A percentile compares a stretch with the other conserved stretches of the same genome.
Conservation (phyloP, 2,888 invertebrate species). For the Drosophila siamana region DNA sequence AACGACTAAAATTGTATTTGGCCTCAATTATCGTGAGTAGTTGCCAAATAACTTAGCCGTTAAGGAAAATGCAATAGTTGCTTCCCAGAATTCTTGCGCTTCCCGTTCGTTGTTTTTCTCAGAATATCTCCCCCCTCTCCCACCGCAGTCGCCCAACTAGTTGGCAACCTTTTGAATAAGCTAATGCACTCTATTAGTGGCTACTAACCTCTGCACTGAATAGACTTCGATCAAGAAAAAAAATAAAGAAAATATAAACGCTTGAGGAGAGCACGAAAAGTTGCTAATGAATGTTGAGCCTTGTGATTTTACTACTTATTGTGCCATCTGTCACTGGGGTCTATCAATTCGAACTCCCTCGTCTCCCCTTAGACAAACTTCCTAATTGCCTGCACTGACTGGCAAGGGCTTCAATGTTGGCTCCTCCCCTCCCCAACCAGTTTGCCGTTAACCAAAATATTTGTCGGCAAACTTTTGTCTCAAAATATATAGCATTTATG, state of each 20-base stretch:
- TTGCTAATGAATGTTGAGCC: slow-evolving; percentile 45
- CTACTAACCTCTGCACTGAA: not conserved
- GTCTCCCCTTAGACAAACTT: slow-evolving; percentile 18
- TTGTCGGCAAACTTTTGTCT: slow-evolving; percentile 59
- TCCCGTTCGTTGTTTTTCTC: not conserved
- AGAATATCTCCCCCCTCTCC: not conserved
- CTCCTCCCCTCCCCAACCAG: slow-evolving; percentile 1
- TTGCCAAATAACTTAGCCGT: not conserved
- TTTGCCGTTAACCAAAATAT: slow-evolving; percentile 51
- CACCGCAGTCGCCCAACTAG: not conserved
- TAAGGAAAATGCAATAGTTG: not conserved
- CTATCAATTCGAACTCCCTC: slow-evolving; percentile 19
- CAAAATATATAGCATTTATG: slow-evolving; percentile 21
- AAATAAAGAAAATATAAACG: not conserved
- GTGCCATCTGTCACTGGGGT: slow-evolving; percentile 50
- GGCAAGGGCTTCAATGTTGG: not conserved
- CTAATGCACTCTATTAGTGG: slow-evolving; percentile 5
- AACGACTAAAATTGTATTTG: too few relatives aligned
- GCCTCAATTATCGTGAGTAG: not conserved
- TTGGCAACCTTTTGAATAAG: not conserved
- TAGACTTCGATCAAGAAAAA: not conserved
- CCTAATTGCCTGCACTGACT: slow-evolving; percentile 19
- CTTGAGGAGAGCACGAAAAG: slow-evolving; percentile 20
- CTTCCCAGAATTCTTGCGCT: not conserved
- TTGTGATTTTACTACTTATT: slow-evolving; percentile 35